These are phyloP conservation scores for Puntigrus tetrazona DNA, from an alignment of 2,113 vertebrate genomes.

Conservation along the genomic window DNA sequence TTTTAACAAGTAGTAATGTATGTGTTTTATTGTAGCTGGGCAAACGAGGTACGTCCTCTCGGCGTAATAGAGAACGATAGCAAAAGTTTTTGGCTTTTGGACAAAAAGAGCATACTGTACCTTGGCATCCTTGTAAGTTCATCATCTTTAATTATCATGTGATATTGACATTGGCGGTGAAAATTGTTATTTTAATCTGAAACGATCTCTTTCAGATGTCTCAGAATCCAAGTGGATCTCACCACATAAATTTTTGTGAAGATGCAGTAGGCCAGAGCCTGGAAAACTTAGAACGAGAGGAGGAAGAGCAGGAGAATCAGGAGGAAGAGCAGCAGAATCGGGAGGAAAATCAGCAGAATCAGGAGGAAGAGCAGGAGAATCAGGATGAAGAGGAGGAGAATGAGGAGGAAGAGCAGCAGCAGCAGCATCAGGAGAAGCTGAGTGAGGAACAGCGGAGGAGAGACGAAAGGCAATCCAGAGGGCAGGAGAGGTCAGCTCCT, in stretches of 20 bases:
- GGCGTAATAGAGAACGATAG: slow-evolving; percentile 53
- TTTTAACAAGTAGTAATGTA: not conserved
- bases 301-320: too few relatives aligned
- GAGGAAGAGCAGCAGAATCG: too few relatives aligned
- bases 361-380: too few relatives aligned
- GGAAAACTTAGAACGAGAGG: not conserved
- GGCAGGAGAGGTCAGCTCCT: not conserved
- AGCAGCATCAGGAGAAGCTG: not conserved
- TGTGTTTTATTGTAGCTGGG: slow-evolving; percentile 53
- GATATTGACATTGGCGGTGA: not conserved
- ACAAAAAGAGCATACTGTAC: rapidly evolving
- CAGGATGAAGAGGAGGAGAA: too few relatives aligned
- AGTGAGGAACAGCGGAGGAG: not conserved
- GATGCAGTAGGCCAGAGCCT: not conserved
- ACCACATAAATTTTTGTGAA: not conserved
- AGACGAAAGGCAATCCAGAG: not conserved
- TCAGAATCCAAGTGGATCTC: not conserved
- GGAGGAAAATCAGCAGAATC: too few relatives aligned
- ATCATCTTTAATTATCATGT: not conserved
- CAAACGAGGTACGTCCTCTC: rapidly evolving
- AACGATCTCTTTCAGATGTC: not conserved
- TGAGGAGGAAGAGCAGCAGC: not conserved
- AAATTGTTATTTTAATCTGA: not conserved
- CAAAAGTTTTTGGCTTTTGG: slow-evolving; percentile 70
- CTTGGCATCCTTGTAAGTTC: not conserved